A percentile compares a stretch with the other conserved stretches of the same genome.
Evolutionary conservation across 2,888 invertebrate species (phyloP).

Genomic region (Acrobasis consociella): DNA sequence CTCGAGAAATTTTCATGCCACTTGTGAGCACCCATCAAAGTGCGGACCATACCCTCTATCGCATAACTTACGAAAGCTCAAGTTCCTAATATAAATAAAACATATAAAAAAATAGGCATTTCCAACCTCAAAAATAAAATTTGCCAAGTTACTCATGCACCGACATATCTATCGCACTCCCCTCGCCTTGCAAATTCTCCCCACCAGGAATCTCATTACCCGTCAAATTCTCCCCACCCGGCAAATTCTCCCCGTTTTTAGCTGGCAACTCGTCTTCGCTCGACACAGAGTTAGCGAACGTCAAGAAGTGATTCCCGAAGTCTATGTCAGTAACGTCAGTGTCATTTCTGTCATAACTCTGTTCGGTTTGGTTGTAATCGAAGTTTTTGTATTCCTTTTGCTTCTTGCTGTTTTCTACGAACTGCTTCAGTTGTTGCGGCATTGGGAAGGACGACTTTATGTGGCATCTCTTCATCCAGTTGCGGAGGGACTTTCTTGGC

Average conservation of each 20-base stretch:
- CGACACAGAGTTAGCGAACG: conserved; percentile 51
- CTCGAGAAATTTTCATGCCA: no score
- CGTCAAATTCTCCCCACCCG: conserved; percentile 27
- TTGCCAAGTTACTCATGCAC: conserved; percentile 51
- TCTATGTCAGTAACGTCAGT: conserved; percentile 53
- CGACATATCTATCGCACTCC: conserved; percentile 63
- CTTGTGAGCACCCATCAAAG: no score
- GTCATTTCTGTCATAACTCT: conserved; percentile 51
- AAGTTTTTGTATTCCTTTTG: conserved; percentile 66
- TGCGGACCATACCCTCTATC: no score
- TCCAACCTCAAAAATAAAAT: conserved; percentile 13
- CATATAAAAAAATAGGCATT: conserved; percentile 22
- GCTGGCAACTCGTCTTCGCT: conserved; percentile 60
- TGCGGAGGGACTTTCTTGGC: conserved; percentile 82
- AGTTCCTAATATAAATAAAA: no score
- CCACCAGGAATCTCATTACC: conserved; percentile 32
- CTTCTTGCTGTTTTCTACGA: conserved; percentile 79
- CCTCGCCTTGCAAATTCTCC: conserved; percentile 33
- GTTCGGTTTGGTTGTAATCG: conserved; percentile 41
- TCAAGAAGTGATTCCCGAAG: conserved; percentile 73
- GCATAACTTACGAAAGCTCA: no score
- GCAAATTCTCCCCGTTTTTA: conserved; percentile 40
- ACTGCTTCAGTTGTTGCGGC: conserved; percentile 82
- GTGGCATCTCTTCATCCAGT: conserved; percentile 85
- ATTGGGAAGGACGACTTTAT: conserved; percentile 83